Evolutionary conservation across 2,888 invertebrate species (phyloP).

Genomic region (Suillia variegata): DNA sequence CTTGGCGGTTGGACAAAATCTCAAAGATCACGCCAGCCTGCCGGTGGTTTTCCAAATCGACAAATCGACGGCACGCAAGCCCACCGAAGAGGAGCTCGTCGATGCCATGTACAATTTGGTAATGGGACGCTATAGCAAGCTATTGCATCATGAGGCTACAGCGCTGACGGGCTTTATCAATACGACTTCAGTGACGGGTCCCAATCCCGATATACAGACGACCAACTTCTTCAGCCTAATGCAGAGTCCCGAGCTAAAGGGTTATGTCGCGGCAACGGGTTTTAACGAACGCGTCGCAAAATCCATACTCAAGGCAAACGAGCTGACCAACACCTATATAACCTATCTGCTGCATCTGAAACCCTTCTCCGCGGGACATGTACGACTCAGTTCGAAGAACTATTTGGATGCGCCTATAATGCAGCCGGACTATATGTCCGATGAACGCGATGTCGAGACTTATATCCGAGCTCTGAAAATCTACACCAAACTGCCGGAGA

Average conservation of each 20-base stretch:
- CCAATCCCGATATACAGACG: slow-evolving; percentile 68
- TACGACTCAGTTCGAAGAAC: slow-evolving; percentile 64
- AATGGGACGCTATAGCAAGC: slow-evolving; percentile 63
- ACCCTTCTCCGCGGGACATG: slow-evolving; percentile 63
- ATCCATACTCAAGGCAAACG: slow-evolving; percentile 53
- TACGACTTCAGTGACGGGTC: slow-evolving; percentile 61
- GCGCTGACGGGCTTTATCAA: slow-evolving; percentile 68
- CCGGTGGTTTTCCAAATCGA: slow-evolving; percentile 62
- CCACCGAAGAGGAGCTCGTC: slow-evolving; percentile 58
- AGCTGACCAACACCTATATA: slow-evolving; percentile 50
- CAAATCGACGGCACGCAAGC: slow-evolving; percentile 51
- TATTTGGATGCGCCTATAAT: slow-evolving; percentile 66
- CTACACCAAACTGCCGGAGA: slow-evolving; percentile 55
- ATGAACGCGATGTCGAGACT: slow-evolving; percentile 63
- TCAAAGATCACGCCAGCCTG: slow-evolving; percentile 81
- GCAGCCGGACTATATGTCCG: slow-evolving; percentile 67
- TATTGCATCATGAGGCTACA: slow-evolving; percentile 61
- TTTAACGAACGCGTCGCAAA: slow-evolving; percentile 51
- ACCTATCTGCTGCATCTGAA: slow-evolving; percentile 54
- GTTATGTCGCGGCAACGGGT: slow-evolving; percentile 53
- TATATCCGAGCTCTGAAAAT: slow-evolving; percentile 54
- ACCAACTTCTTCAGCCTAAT: slow-evolving; percentile 63
- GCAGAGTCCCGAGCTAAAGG: slow-evolving; percentile 54
- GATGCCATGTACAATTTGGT: slow-evolving; percentile 63
- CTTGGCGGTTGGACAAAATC: slow-evolving; percentile 71